Evolutionary conservation across 1,140 invertebrate species (phyloP), one percentile per base, ranked within the genome.

Genomic region (Pseudomyrmex concolor): DNA sequence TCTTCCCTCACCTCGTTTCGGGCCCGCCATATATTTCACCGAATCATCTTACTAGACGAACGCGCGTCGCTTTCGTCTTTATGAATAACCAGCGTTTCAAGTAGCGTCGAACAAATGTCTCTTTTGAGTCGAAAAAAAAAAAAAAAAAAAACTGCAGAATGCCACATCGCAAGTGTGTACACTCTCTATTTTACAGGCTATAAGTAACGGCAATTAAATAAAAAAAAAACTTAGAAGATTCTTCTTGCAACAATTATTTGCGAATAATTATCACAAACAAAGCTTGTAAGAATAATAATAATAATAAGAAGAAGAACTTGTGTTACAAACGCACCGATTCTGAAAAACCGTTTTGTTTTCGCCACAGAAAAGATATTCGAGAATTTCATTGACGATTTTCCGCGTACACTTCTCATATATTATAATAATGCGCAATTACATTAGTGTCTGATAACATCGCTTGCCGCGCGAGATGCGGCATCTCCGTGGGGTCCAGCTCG

Each of bases 21-120:
- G 10, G 17, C 2, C 13, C 15, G 22, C 13, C 19, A 15, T 19
- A n/a, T 25, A 45, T 82, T 82, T 82, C 78, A 51, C 13, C 15
- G 48, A 74, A 82, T 82, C 70, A 82, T 62, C 48, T 45, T 74
- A 59, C 15, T 48, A 51, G 60, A 82, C 70, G 19, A 81, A 81
- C 48, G 45, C 34, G 13, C 10, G 70, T 66, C 59, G 13, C 48
- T 15, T 34, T 34, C 34, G 0, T 74, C 50, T 51, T 82, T 25
- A 51, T 73, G 50, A 82, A 74, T 62, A 82, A 64, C 12, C 50
- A 57, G 50, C 51, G 62, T 25, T 67, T 67, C 66, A 71, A 59
- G 19, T 66, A 50, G 43, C 19, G 55, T 15, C 45, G 13, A 34
- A 34, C 62, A 1, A 48, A 64, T 50, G 62, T 83, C 48, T 83